A percentile compares a stretch with the other conserved stretches of the same genome.
Conservation (phyloP, 2,888 invertebrate species). For the Euphydryas editha region DNA sequence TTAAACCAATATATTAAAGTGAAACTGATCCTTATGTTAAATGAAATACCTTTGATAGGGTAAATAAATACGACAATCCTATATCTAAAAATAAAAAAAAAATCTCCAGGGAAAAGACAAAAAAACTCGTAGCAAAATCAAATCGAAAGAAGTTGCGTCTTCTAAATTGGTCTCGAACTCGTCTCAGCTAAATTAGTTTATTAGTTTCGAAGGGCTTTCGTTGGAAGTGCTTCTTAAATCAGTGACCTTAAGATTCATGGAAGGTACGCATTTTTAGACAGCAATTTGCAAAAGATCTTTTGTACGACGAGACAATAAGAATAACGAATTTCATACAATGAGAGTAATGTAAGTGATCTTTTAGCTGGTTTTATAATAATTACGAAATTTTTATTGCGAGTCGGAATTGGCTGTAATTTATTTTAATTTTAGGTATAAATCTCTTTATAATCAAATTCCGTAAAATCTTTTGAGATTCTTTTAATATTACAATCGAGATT, state of each 20-base stretch:
- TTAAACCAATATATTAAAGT: no score
- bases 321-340: slow-evolving; percentile 7
- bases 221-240: slow-evolving; percentile 6
- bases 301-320: slow-evolving; percentile 1
- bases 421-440: background rate
- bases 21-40: no score
- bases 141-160: background rate
- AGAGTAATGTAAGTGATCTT: slow-evolving; percentile 8
- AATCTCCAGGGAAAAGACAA: background rate
- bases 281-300: slow-evolving; percentile 10
- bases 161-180: background rate
- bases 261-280: background rate
- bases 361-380: slow-evolving; percentile 9
- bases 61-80: background rate
- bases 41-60: background rate
- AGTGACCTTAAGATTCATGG: background rate
- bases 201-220: background rate
- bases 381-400: slow-evolving; percentile 1
- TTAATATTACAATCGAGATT: no score
- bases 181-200: slow-evolving; percentile 5
- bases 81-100: background rate
- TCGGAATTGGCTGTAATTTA: background rate
- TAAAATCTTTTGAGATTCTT: background rate
- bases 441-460: background rate
- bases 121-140: background rate